These are phyloP conservation scores for Melieria omissa DNA, from an alignment of 2,888 invertebrate genomes.

Conservation along the genomic window DNA sequence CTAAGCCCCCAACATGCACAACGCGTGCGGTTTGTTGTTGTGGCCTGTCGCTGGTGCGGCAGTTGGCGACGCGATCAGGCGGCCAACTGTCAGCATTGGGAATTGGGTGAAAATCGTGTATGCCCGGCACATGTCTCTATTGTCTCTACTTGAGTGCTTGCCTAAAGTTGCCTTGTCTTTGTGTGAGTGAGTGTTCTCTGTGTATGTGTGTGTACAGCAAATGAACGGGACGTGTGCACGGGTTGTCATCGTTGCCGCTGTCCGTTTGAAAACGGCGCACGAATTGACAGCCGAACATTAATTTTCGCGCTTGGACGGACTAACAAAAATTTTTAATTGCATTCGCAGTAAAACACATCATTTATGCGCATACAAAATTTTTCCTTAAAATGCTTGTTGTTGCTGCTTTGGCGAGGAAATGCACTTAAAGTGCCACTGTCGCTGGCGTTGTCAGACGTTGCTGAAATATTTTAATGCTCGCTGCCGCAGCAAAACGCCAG, in stretches of 20 bases:
- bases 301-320: slow-evolving; percentile 37
- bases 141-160: neutral
- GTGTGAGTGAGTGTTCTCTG: neutral
- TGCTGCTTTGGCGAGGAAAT: neutral
- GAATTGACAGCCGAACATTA: slow-evolving; percentile 39
- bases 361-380: neutral
- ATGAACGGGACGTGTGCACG: no score
- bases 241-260: neutral
- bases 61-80: no score
- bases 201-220: no score
- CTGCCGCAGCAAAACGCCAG: neutral
- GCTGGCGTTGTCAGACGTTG: neutral
- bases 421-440: neutral
- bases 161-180: neutral
- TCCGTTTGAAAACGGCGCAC: slow-evolving; percentile 23
- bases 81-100: neutral
- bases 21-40: neutral
- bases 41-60: neutral
- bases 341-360: slow-evolving; percentile 36
- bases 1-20: neutral
- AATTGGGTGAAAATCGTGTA: slow-evolving; percentile 17
- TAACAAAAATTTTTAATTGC: slow-evolving; percentile 39
- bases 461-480: neutral
- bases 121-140: slow-evolving; percentile 5
- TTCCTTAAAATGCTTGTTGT: no score